phyloP scores from a whole-genome alignment of 2,797 vertebrate genomes.

The Hemitrygon akajei region DNA sequence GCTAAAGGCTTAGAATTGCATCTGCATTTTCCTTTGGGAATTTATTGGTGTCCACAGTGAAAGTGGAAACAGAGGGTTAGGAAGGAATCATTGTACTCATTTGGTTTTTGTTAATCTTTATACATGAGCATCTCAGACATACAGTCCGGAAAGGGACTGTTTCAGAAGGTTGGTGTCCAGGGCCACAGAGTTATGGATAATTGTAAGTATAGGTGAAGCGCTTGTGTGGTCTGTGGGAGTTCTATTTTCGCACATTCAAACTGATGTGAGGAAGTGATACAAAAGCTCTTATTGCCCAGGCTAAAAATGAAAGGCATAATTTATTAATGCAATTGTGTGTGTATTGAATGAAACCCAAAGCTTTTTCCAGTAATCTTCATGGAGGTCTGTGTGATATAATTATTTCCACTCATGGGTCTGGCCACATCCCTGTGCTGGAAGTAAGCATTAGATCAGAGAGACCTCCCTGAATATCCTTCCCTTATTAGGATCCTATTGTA shows the following conservation, averaged over 20 bases:
- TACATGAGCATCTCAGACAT: background rate
- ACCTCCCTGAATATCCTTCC: slow-evolving; percentile 25
- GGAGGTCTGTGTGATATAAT: slow-evolving; percentile 34
- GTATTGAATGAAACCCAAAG: slow-evolving; percentile 1
- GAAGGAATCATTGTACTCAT: background rate
- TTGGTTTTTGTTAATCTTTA: background rate
- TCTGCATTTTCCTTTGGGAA: background rate
- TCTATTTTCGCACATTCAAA: background rate
- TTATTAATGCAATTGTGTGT: background rate
- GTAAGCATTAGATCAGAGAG: background rate
- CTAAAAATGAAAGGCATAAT: background rate
- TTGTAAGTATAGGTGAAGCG: background rate
- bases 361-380: slow-evolving; percentile 24
- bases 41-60: background rate
- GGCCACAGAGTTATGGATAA: background rate
- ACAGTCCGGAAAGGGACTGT: background rate
- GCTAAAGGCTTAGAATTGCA: background rate
- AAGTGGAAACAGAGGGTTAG: background rate
- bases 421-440: slow-evolving; percentile 16
- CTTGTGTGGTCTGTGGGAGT: background rate
- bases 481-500: slow-evolving; percentile 22
- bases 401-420: slow-evolving; percentile 27
- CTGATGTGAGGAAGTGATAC: background rate
- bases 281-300: background rate
- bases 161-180: background rate